A percentile compares a stretch with the other conserved stretches of the same genome.
phyloP scores from a whole-genome alignment of 2,113 vertebrate genomes.

The Mungos mungo region DNA sequence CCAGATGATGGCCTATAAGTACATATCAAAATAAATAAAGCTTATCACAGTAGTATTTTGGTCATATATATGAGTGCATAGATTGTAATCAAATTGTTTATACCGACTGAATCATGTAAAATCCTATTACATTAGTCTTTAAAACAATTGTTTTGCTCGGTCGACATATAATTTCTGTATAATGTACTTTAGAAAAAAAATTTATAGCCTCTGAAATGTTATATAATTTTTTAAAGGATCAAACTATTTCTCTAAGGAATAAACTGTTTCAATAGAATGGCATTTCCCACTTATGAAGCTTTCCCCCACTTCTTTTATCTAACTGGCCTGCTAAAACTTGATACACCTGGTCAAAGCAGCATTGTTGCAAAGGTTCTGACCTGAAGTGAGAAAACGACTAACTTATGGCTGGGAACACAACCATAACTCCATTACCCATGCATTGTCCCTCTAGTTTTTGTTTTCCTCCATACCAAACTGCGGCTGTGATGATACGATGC shows the following conservation, averaged over 20 bases:
- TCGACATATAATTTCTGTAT: neutral
- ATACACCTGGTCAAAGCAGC: constrained; percentile 56
- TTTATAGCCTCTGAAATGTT: neutral
- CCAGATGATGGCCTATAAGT: neutral
- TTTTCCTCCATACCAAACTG: neutral
- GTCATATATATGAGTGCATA: neutral
- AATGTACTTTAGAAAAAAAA: neutral
- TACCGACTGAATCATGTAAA: neutral
- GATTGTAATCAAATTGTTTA: constrained; percentile 31
- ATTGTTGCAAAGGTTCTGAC: constrained; percentile 42
- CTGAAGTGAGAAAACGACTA: constrained; percentile 33
- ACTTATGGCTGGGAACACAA: constrained; percentile 13
- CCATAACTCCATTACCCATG: neutral
- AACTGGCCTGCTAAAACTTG: neutral
- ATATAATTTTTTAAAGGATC: neutral
- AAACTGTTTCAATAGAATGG: constrained; percentile 17
- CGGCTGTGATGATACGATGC: neutral
- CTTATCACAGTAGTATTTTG: neutral
- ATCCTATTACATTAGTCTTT: neutral
- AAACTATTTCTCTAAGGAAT: constrained; percentile 6
- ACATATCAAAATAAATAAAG: constrained; percentile 29
- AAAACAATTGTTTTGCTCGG: neutral
- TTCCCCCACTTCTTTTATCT: neutral
- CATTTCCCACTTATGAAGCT: constrained; percentile 13
- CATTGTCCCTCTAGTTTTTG: neutral